A percentile compares a stretch with the other conserved stretches of the same genome.
These are phyloP conservation scores for Amiota minor DNA, from an alignment of 2,888 invertebrate species.

Conservation along the genomic window DNA sequence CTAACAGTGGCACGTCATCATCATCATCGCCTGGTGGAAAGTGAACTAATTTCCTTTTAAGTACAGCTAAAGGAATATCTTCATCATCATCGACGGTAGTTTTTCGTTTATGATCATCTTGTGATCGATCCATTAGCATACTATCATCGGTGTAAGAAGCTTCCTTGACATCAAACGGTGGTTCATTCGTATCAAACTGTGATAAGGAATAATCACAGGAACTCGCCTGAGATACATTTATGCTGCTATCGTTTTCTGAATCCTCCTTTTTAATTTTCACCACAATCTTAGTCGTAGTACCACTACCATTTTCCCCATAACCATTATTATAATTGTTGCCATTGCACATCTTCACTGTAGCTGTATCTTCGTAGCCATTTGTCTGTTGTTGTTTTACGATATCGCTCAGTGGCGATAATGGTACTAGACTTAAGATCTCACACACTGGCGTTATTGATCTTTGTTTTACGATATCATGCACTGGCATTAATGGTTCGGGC, in stretches of 20 bases:
- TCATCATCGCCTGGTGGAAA: constrained; percentile 75
- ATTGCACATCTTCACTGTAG: constrained; percentile 35
- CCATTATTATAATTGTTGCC: constrained; percentile 61
- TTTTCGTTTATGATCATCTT: constrained; percentile 51
- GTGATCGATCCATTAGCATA: constrained; percentile 35
- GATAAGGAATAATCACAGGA: constrained; percentile 83
- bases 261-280: constrained; percentile 71
- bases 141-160: constrained; percentile 70
- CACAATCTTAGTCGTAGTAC: constrained; percentile 34
- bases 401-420: constrained; percentile 64
- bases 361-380: constrained; percentile 16
- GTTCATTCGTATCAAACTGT: constrained; percentile 77
- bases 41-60: constrained; percentile 50
- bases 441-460: too few species aligned
- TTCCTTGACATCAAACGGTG: constrained; percentile 71
- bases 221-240: constrained; percentile 77
- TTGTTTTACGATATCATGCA: too few species aligned
- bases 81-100: constrained; percentile 79
- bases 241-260: constrained; percentile 49
- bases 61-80: constrained; percentile 83
- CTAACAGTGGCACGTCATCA: constrained; percentile 70
- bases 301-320: constrained; percentile 54
- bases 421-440: too few species aligned
- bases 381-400: constrained; percentile 48
- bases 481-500: constrained; percentile 64